phyloP scores from a whole-genome alignment of 2,113 vertebrate species.

The Gambusia affinis region DNA sequence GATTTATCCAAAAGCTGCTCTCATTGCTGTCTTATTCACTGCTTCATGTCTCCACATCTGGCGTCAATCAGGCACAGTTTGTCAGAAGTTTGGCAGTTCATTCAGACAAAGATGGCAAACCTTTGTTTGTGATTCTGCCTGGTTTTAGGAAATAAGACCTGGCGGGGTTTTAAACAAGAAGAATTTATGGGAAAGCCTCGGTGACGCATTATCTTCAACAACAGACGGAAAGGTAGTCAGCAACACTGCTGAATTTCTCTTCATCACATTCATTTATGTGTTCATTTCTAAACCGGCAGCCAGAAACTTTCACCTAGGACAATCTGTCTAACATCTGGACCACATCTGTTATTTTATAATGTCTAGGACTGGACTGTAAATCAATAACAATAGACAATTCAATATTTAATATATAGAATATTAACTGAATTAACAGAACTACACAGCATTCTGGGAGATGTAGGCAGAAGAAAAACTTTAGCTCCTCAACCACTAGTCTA shows the following conservation, averaged over 20 bases:
- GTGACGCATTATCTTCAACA: slow-evolving; percentile 49
- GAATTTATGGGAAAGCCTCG: slow-evolving; percentile 86
- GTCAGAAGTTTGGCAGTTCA: neutral
- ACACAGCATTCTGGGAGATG: no score
- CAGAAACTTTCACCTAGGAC: neutral
- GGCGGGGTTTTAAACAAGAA: slow-evolving; percentile 86
- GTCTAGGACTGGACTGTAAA: no score
- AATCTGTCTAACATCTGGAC: neutral
- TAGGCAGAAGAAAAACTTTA: no score
- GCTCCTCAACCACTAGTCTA: no score
- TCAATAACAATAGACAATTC: no score
- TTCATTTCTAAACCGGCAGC: neutral
- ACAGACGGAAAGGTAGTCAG: slow-evolving; percentile 27
- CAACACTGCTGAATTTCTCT: neutral
- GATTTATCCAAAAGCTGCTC: neutral
- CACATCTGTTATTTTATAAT: neutral
- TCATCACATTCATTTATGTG: neutral
- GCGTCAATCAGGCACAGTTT: neutral
- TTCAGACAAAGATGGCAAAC: neutral
- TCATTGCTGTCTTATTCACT: slow-evolving; percentile 6
- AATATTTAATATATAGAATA: no score
- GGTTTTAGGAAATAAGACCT: slow-evolving; percentile 84
- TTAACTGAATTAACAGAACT: no score
- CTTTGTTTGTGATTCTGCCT: neutral
- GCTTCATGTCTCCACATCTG: slow-evolving; percentile 3